Evolutionary conservation across 2,113 vertebrate genomes (phyloP), one percentile per base, ranked within the genome.

Genomic region (Bos indicus): DNA sequence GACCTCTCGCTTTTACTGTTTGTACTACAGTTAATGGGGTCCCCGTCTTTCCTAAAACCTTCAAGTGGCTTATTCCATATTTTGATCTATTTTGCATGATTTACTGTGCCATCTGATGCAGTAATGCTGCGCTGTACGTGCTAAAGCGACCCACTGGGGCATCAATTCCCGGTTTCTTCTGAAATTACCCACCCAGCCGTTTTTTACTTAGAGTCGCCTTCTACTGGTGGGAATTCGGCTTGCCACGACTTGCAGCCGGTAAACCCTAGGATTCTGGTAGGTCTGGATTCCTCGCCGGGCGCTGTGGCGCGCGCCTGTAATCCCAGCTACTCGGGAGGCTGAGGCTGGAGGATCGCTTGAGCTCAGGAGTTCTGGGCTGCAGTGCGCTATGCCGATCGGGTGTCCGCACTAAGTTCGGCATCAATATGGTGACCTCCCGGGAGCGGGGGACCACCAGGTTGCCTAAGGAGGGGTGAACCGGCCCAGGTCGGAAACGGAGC

Each of bases 401-500:
- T 85, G 98, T 99, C 98, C 97, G 2, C 5, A 97, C 98, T 98
- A 98, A 99, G 98, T 96, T 97, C 25, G 97, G 94, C 98, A 98
- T 96, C 98, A 96, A 86, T 96, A 96, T 95, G 92, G 97, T 94
- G 98, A 88, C n/a, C 94, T 97, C 3, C 11, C 90, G 98, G 98
- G 98, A 99, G 98, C 98, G 15, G 62, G 33, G 98, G 98, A 43
- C 40, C 87, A 98, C 98, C 98, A 98, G 98, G 98, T 98, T 97
- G 98, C 86, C 93, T 99, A 99, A 99, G 97, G 98, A 99, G 99
- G 99, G 98, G 98, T 99, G 99, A 99, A 99, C 98, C 98, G 98
- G 99, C 98, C 98, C 99, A 99, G 99, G 99, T 98, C 98, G 98
- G 99, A 98, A 97, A 99, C 98, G 99, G 99, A 99, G 99, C 99